phyloP scores from a whole-genome alignment of 2,888 invertebrate species.

The Flabesymbios commensalis region DNA sequence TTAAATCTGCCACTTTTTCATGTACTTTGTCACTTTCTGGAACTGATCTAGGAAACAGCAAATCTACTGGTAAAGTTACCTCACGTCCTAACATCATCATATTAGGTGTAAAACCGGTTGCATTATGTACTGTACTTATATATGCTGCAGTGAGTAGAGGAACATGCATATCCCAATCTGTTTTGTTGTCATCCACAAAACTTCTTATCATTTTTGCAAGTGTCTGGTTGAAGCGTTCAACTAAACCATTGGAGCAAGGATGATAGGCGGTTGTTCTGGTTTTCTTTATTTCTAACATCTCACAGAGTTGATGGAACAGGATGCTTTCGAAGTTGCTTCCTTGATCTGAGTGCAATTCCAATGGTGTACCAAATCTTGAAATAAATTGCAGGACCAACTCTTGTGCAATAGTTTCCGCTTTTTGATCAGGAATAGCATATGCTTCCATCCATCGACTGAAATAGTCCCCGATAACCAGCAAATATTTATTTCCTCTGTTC shows the following conservation, averaged over 20 bases:
- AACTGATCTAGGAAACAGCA: conserved; percentile 15
- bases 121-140: conserved; percentile 19
- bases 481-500: conserved; percentile 28
- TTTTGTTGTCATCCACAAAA: conserved; percentile 17
- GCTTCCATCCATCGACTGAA: conserved; percentile 33
- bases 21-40: no score
- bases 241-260: conserved; percentile 30
- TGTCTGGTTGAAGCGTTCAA: conserved; percentile 32
- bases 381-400: conserved; percentile 30
- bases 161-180: conserved; percentile 34
- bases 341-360: conserved; percentile 33
- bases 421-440: conserved; percentile 16
- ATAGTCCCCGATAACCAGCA: conserved; percentile 34
- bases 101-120: conserved; percentile 29
- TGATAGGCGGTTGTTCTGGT: conserved; percentile 31
- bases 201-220: conserved; percentile 24
- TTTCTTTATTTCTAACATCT: conserved; percentile 29
- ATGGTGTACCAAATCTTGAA: conserved; percentile 25
- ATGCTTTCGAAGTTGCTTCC: conserved; percentile 35
- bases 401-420: conserved; percentile 31
- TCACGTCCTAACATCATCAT: conserved; percentile 30
- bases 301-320: conserved; percentile 27
- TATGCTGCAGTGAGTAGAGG: conserved; percentile 30
- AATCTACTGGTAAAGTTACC: conserved; percentile 28
- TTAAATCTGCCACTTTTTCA: no score